Base-by-base conservation (phyloP, 92 coral and sea anemone species). In the Actinernus sp. region DNA sequence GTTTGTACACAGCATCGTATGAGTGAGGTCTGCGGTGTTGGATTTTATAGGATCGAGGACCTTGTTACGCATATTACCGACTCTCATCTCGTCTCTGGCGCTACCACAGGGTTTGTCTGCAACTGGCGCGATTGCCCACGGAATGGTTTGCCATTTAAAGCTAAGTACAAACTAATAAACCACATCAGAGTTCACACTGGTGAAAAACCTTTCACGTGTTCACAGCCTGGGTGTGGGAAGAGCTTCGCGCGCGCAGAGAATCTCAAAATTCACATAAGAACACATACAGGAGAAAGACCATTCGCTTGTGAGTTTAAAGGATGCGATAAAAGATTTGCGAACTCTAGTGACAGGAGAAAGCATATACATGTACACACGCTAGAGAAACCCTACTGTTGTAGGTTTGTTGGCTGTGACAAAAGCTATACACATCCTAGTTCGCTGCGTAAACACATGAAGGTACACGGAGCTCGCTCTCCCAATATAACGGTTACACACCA, bases 381-480 rank as follows among this genome's bases (percentile, higher is more conserved):
- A 56, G 99, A 95, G 49, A 95, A 95, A 32, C 99, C 99, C 6
- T 95, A 95, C 69, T 87, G 92, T 2, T 95, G 99, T 65, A 95
- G 87, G 68, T 95, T 87, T 51, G 85, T 77, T 18, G 99, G 99
- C 3, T 95, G 99, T 55, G 97, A 95, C 48, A 95, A 95, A 61
- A 87, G 93, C 26, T 95, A 95, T 34, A 95, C 99, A 13, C 99
- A 95, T 52, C 99, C 99, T 0, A 95, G 99, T 37, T 95, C 99
- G 0, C 76, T 95, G 21, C 82, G 99, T 8, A 95, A 95, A 60
- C 99, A 95, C 63, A 92, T 95, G 89, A 91, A 92, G 34, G 88
- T 92, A 0, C 99, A 95, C 17, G 88, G 95, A 9, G 63, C 69
- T 12, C 88, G 97, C 10, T 49, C 88, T 3, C 26, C 26, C 12